Conservation (phyloP, 2,113 vertebrate genomes). For the Gallinago jamesoni region DNA sequence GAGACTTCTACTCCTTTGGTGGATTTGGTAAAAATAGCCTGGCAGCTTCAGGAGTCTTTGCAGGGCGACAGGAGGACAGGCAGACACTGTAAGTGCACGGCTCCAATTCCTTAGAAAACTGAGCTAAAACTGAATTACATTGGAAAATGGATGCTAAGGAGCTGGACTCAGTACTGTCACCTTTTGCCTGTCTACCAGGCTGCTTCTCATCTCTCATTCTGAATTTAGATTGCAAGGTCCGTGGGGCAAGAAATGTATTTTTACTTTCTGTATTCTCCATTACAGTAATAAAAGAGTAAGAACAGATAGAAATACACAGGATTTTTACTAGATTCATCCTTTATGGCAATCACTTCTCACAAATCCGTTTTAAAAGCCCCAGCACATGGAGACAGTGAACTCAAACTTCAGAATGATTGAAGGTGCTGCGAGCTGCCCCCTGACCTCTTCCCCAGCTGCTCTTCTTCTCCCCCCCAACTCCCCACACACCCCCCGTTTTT, state of each 20-base stretch:
- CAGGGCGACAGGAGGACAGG: background rate
- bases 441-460: background rate
- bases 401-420: background rate
- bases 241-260: background rate
- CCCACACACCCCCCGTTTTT: background rate
- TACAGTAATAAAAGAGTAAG: background rate
- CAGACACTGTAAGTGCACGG: background rate
- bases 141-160: background rate
- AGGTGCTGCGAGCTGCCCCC: background rate
- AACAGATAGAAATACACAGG: background rate
- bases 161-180: background rate
- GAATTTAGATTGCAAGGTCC: background rate
- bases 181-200: background rate
- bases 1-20: background rate
- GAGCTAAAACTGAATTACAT: background rate
- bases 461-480: too few species aligned
- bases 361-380: background rate
- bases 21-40: conserved; percentile 5
- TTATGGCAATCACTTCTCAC: background rate
- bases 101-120: background rate
- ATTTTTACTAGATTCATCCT: background rate
- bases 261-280: background rate
- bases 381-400: background rate
- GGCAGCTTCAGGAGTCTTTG: background rate
- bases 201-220: background rate